Percentiles rank a stretch among this genome's conserved stretches.
phyloP scores from a whole-genome alignment of 2,113 vertebrate species.

The Oryzias woworae region DNA sequence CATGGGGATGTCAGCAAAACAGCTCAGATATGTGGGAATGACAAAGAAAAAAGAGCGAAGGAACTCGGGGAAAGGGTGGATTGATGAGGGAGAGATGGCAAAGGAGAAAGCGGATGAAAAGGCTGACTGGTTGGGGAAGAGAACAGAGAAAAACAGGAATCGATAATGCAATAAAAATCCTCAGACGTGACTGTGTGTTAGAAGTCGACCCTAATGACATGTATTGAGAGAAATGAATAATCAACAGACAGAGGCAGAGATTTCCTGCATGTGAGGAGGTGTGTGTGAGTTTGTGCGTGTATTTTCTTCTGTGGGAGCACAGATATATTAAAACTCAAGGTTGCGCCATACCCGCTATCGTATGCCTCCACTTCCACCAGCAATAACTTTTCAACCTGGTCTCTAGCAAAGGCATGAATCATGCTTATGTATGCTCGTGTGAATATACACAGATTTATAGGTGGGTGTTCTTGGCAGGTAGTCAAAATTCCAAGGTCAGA shows the following conservation, averaged over 20 bases:
- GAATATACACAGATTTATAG: slow-evolving; percentile 48
- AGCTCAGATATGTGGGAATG: slow-evolving; percentile 37
- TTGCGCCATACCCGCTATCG: slow-evolving; percentile 47
- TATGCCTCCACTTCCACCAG: slow-evolving; percentile 55
- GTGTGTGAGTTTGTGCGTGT: background rate
- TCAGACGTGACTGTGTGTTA: slow-evolving; percentile 62
- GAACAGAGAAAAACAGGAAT: slow-evolving; percentile 47
- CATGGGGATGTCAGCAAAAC: slow-evolving; percentile 28
- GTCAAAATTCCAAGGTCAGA: slow-evolving; percentile 61
- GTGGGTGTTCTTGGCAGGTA: slow-evolving; percentile 60
- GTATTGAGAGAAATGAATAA: slow-evolving; percentile 63
- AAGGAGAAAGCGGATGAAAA: slow-evolving; percentile 30
- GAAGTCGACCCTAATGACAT: slow-evolving; percentile 61
- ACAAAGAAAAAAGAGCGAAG: slow-evolving; percentile 32
- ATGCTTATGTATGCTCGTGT: slow-evolving; percentile 28
- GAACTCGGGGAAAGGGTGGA: slow-evolving; percentile 18
- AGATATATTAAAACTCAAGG: slow-evolving; percentile 67
- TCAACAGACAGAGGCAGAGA: slow-evolving; percentile 33
- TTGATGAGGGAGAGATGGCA: slow-evolving; percentile 23
- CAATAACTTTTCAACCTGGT: slow-evolving; percentile 54
- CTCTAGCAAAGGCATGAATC: slow-evolving; percentile 47
- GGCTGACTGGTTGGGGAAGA: slow-evolving; percentile 33
- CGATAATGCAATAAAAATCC: slow-evolving; percentile 71
- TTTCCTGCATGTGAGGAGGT: slow-evolving; percentile 4
- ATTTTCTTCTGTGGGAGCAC: slow-evolving; percentile 15